Conservation (phyloP, 1,140 invertebrate genomes). For the Steinernema feltiae region DNA sequence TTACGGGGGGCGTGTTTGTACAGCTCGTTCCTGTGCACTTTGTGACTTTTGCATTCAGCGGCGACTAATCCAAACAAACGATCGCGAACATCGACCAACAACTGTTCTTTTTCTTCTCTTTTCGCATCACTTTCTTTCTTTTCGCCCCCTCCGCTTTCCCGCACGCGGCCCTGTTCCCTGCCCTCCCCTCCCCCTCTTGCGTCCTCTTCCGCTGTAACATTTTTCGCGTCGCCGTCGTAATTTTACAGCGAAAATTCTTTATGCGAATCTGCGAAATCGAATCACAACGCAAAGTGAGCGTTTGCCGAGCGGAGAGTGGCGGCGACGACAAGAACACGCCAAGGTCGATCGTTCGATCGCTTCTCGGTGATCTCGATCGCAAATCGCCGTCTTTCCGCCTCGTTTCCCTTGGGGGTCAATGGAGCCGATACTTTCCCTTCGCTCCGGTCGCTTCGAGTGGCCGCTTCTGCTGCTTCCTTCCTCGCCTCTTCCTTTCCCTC, state of each 20-base stretch:
- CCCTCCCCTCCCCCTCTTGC: background rate
- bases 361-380: background rate
- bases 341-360: slow-evolving; percentile 11
- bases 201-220: slow-evolving; percentile 9
- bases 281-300: background rate
- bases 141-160: background rate
- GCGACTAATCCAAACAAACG: slow-evolving; percentile 8
- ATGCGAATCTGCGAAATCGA: slow-evolving; percentile 13
- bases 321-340: background rate
- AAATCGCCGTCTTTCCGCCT: background rate
- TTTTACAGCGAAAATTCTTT: background rate
- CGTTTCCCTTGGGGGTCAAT: background rate
- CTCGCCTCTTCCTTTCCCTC: background rate
- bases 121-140: background rate
- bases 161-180: background rate
- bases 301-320: background rate
- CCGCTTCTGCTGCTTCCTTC: background rate
- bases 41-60: background rate
- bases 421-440: background rate
- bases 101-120: background rate
- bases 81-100: background rate
- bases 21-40: background rate
- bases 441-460: background rate
- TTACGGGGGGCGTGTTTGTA: too few species aligned
- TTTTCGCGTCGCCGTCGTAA: background rate